These are phyloP conservation scores for Cyaniris semiargus DNA, from an alignment of 2,888 invertebrate genomes.

Conservation along the genomic window DNA sequence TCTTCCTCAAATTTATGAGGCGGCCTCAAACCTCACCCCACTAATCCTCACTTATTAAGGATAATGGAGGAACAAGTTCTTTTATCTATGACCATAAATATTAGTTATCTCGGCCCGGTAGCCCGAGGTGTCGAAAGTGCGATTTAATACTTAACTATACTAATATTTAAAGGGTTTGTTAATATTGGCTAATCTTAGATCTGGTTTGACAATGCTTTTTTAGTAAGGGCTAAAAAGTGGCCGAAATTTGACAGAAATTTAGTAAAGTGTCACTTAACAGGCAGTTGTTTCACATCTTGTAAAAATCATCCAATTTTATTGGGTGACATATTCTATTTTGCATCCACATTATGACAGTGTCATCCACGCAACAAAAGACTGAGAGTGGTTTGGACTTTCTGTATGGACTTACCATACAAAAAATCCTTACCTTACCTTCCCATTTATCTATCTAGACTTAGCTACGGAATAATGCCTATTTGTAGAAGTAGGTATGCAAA, in stretches of 20 bases:
- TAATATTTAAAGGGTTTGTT: conserved; percentile 50
- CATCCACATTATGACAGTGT: too few species aligned
- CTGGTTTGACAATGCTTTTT: neutral
- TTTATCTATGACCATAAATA: conserved; percentile 72
- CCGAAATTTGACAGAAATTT: too few species aligned
- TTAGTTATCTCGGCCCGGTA: conserved; percentile 58
- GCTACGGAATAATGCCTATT: neutral
- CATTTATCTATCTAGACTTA: neutral
- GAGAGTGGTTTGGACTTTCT: too few species aligned
- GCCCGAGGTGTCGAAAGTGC: conserved; percentile 66
- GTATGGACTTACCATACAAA: too few species aligned
- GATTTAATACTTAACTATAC: conserved; percentile 52
- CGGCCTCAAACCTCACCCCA: conserved; percentile 61
- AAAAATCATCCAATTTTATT: too few species aligned
- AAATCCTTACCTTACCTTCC: too few species aligned
- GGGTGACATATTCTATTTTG: too few species aligned
- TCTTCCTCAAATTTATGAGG: conserved; percentile 67
- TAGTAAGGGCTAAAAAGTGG: neutral
- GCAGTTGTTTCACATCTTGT: too few species aligned
- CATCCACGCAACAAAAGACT: too few species aligned
- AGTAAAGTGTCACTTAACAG: too few species aligned
- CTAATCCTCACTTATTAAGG: conserved; percentile 79
- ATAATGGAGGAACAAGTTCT: conserved; percentile 74
- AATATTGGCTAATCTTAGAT: conserved; percentile 43
- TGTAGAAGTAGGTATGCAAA: neutral